Evolutionary conservation across 2,113 vertebrate genomes (phyloP).

Genomic region (Sylvicapra grimmia): DNA sequence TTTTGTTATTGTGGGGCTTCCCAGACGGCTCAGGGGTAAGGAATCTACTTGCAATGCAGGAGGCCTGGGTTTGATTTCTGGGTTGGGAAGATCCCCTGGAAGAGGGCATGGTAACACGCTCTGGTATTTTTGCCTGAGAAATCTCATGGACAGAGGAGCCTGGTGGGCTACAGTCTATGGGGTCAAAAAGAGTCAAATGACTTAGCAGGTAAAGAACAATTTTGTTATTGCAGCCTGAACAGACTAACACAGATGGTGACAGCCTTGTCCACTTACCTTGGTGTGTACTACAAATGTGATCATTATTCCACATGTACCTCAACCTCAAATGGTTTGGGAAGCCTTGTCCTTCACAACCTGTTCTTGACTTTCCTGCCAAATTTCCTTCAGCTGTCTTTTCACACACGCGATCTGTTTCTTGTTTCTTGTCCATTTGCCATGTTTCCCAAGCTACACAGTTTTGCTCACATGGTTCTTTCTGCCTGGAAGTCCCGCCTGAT

Average conservation of each 20-base stretch:
- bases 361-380: not conserved
- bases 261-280: not conserved
- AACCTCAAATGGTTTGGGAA: not conserved
- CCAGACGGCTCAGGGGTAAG: not conserved
- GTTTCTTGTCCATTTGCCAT: not conserved
- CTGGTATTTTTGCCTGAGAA: not conserved
- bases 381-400: not conserved
- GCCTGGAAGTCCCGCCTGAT: not conserved
- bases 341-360: not conserved
- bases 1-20: not conserved
- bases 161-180: not conserved
- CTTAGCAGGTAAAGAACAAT: not conserved
- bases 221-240: not conserved
- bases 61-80: not conserved
- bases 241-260: not conserved
- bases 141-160: not conserved
- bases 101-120: not conserved
- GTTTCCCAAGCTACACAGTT: not conserved
- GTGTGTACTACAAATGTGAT: not conserved
- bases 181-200: not conserved
- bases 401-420: not conserved
- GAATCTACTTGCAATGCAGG: not conserved
- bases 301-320: not conserved
- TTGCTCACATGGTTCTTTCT: not conserved
- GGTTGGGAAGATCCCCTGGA: not conserved